These are phyloP conservation scores for Macquaria ambigua DNA, from an alignment of 2,113 vertebrate genomes.

Conservation along the genomic window DNA sequence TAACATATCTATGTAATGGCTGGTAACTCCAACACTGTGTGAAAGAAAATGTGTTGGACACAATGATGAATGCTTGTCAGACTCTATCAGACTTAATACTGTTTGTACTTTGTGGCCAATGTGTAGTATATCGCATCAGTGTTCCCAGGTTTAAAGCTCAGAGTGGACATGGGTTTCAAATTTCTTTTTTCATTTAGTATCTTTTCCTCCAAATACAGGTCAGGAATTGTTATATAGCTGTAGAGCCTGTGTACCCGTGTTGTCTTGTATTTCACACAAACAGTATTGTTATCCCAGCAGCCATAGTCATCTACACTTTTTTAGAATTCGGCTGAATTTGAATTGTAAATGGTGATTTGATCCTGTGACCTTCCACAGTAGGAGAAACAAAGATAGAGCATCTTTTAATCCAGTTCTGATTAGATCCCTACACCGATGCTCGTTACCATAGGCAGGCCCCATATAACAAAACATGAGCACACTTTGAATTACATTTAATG, in stretches of 20 bases:
- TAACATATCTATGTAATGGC: background rate
- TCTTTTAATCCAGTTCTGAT: background rate
- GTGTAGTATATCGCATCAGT: background rate
- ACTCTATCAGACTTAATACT: background rate
- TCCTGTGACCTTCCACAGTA: background rate
- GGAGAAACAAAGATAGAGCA: background rate
- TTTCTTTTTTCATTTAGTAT: background rate
- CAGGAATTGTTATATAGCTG: background rate
- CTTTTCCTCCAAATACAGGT: background rate
- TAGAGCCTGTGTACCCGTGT: background rate
- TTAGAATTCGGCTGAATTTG: background rate
- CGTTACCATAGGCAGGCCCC: background rate
- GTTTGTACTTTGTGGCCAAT: background rate
- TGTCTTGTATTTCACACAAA: background rate
- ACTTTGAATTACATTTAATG: background rate
- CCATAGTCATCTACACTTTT: background rate
- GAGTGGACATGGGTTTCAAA: background rate
- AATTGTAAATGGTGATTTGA: background rate
- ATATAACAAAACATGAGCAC: background rate
- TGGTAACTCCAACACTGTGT: background rate
- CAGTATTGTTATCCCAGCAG: background rate
- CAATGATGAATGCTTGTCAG: background rate
- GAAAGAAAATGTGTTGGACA: background rate
- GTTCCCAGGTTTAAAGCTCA: background rate
- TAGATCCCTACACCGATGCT: background rate